A percentile compares a stretch with the other conserved stretches of the same genome.
These are phyloP conservation scores for Sebastes itinus DNA, from an alignment of 2,797 vertebrate genomes.

Conservation along the genomic window DNA sequence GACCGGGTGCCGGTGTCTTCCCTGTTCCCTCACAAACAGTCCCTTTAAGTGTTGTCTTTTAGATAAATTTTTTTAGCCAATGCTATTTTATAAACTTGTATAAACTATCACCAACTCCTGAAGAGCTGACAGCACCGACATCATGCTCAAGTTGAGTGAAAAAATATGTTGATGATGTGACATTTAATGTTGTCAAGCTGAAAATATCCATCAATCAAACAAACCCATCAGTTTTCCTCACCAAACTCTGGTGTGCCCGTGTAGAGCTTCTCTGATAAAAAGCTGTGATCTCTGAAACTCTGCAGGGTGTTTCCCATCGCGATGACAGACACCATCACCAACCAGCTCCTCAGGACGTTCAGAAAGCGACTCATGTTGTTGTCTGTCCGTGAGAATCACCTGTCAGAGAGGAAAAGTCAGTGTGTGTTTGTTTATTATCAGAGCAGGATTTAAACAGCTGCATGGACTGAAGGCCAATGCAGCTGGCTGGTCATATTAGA, in stretches of 20 bases:
- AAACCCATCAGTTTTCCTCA: slow-evolving; percentile 64
- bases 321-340: slow-evolving; percentile 94
- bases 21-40: too few species aligned
- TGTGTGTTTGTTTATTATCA: background rate
- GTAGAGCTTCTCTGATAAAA: slow-evolving; percentile 96
- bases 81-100: background rate
- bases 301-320: slow-evolving; percentile 93
- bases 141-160: background rate
- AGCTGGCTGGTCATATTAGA: background rate
- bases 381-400: slow-evolving; percentile 25
- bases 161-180: background rate
- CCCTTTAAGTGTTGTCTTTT: background rate
- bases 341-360: slow-evolving; percentile 93
- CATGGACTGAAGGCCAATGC: background rate
- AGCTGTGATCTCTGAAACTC: slow-evolving; percentile 95
- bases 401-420: slow-evolving; percentile 10
- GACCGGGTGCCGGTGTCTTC: too few species aligned
- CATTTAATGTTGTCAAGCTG: background rate
- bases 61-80: background rate
- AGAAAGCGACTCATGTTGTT: slow-evolving; percentile 91
- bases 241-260: slow-evolving; percentile 91
- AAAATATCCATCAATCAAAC: too few species aligned
- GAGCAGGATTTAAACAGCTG: background rate
- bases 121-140: background rate
- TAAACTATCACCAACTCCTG: background rate